Evolutionary conservation across 2,888 invertebrate species (phyloP).

Genomic region (Syrphus vitripennis): DNA sequence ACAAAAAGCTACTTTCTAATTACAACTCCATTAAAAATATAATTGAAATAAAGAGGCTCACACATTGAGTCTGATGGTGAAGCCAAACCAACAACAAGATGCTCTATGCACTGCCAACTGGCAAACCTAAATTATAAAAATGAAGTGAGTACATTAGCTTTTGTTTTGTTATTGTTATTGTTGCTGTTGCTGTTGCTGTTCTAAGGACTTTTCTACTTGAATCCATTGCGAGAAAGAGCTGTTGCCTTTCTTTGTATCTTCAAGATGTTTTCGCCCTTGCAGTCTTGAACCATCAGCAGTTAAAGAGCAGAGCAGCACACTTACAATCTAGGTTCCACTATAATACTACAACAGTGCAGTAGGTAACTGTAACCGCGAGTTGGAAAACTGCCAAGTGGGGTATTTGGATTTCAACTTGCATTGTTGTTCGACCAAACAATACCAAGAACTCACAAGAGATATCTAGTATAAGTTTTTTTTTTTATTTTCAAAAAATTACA

Average conservation of each 20-base stretch:
- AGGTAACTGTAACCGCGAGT: not conserved
- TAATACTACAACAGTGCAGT: too few relatives aligned
- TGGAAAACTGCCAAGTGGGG: slow-evolving; percentile 50
- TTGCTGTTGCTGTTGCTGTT: not conserved
- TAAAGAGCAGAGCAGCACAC: not conserved
- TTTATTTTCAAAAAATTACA: not conserved
- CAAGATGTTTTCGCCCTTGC: slow-evolving; percentile 23
- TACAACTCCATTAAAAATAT: slow-evolving; percentile 73
- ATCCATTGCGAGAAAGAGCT: not conserved
- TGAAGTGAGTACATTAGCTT: slow-evolving; percentile 49
- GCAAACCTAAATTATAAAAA: slow-evolving; percentile 40
- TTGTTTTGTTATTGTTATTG: not conserved
- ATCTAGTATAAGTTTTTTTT: not conserved
- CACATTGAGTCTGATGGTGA: slow-evolving; percentile 52
- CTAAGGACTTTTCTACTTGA: not conserved
- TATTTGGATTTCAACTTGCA: slow-evolving; percentile 13
- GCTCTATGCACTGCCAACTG: slow-evolving; percentile 52
- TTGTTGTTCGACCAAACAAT: slow-evolving; percentile 32
- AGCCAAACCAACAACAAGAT: slow-evolving; percentile 54
- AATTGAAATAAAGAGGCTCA: slow-evolving; percentile 73
- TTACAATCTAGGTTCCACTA: not conserved
- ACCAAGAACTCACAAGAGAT: not conserved
- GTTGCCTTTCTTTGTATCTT: slow-evolving; percentile 28
- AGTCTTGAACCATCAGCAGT: slow-evolving; percentile 28
- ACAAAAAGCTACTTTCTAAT: slow-evolving; percentile 72